phyloP scores from a whole-genome alignment of 2,113 vertebrate genomes.

The Trochalopteron elliotii region DNA sequence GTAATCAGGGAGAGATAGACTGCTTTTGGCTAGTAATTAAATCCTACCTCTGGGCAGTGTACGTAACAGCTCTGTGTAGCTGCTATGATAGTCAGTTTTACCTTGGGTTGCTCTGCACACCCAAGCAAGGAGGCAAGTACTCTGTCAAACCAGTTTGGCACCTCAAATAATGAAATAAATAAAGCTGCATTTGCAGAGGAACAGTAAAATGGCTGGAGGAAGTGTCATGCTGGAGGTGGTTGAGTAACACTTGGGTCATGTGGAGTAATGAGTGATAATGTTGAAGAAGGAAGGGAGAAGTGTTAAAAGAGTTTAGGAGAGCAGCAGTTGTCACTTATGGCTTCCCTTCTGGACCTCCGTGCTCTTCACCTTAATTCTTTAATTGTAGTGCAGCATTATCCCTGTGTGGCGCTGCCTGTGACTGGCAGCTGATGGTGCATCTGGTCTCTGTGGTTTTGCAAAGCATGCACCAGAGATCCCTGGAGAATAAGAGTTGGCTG shows the following conservation, averaged over 20 bases:
- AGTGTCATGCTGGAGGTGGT: background rate
- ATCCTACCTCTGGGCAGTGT: constrained; percentile 24
- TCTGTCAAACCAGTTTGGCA: constrained; percentile 33
- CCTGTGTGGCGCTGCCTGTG: fast-evolving
- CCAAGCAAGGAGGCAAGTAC: background rate
- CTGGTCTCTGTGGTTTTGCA: background rate
- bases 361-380: background rate
- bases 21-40: constrained; percentile 45
- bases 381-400: background rate
- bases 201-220: background rate
- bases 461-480: background rate
- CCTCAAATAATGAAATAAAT: background rate
- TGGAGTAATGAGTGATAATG: no score
- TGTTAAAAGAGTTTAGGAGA: background rate
- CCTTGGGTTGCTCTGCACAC: constrained; percentile 34
- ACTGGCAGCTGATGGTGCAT: background rate
- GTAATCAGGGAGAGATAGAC: background rate
- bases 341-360: background rate
- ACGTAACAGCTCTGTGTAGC: background rate
- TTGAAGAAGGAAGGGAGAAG: background rate
- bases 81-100: background rate
- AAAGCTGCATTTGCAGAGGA: background rate
- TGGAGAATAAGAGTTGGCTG: background rate
- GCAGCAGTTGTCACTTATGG: background rate
- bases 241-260: background rate